These are phyloP conservation scores for Grammatotria lemairii DNA, from an alignment of 2,113 vertebrate species.

Conservation along the genomic window DNA sequence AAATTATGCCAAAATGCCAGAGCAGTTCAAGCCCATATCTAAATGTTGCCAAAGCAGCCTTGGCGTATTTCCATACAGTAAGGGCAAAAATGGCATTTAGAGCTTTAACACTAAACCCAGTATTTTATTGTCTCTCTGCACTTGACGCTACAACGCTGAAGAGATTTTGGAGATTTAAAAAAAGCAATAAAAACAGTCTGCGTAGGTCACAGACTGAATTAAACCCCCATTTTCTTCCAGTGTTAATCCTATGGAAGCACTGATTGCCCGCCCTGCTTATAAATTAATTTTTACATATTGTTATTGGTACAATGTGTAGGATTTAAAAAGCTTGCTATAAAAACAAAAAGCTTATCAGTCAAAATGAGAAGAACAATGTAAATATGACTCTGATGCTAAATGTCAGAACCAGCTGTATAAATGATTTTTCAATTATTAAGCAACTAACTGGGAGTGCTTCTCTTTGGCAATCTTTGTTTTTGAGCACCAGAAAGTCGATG, in stretches of 20 bases:
- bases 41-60: background rate
- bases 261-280: background rate
- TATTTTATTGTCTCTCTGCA: background rate
- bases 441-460: background rate
- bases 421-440: background rate
- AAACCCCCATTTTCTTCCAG: background rate
- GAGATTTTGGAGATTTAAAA: slow-evolving; percentile 11
- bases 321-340: background rate
- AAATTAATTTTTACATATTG: background rate
- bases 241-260: background rate
- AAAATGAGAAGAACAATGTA: background rate
- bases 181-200: background rate
- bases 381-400: background rate
- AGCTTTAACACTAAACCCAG: background rate
- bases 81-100: background rate
- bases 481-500: background rate
- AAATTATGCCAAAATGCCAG: background rate
- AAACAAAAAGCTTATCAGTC: background rate
- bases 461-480: background rate
- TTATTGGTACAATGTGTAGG: background rate
- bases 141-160: background rate
- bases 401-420: background rate
- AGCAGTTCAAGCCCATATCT: background rate
- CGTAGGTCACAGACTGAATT: background rate
- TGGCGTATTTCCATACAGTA: background rate